A percentile compares a stretch with the other conserved stretches of the same genome.
Conservation (phyloP, 2,797 vertebrate genomes). For the Alauda arvensis region DNA sequence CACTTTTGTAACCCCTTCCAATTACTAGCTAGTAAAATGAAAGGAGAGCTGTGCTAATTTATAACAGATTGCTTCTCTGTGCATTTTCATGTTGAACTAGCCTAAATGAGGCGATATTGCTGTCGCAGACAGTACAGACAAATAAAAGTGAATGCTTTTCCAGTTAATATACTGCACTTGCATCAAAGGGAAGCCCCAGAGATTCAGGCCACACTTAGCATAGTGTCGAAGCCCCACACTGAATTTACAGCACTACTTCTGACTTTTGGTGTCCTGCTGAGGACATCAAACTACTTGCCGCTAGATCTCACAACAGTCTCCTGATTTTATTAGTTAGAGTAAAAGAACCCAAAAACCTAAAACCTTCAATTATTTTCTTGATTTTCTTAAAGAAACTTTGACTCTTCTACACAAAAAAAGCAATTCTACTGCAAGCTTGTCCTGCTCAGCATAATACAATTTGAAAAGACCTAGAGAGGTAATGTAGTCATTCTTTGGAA, state of each 20-base stretch:
- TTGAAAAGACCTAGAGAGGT: not conserved
- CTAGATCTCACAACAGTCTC: conserved; percentile 74
- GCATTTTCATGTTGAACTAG: conserved; percentile 70
- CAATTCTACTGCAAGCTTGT: not conserved
- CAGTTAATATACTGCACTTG: conserved; percentile 81
- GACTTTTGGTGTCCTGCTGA: conserved; percentile 79
- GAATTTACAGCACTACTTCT: conserved; percentile 85
- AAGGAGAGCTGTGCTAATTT: conserved; percentile 80
- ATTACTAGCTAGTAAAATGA: conserved; percentile 85
- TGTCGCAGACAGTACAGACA: conserved; percentile 78
- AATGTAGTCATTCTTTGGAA: not conserved
- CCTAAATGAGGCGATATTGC: conserved; percentile 75
- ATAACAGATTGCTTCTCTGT: conserved; percentile 80
- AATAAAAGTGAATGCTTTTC: conserved; percentile 82
- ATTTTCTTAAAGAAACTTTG: conserved; percentile 30
- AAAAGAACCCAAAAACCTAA: not conserved
- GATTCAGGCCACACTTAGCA: conserved; percentile 76
- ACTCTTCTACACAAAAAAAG: not conserved
- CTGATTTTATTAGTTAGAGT: conserved; percentile 78
- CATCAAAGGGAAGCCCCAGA: conserved; percentile 80
- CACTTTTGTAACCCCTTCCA: conserved; percentile 81
- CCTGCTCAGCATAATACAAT: not conserved
- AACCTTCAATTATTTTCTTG: conserved; percentile 29
- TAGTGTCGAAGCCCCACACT: conserved; percentile 73
- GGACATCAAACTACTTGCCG: conserved; percentile 81